Evolutionary conservation across 1,140 invertebrate species (phyloP).

Genomic region (Drosophila nigromelanica): DNA sequence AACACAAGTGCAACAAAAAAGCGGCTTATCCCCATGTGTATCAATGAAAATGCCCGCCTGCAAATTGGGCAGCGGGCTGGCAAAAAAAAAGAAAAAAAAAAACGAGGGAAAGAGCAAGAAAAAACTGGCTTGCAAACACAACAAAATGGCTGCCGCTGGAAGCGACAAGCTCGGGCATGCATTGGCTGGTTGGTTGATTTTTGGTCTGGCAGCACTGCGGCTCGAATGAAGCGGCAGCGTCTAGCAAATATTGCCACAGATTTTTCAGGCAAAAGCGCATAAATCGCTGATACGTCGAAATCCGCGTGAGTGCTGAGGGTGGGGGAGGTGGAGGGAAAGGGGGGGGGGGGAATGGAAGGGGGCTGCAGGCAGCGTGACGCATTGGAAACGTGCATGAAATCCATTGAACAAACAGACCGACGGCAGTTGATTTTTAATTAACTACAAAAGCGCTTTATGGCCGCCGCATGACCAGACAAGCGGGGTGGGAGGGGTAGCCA

Average conservation of each 20-base stretch:
- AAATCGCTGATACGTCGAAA: conserved; percentile 79
- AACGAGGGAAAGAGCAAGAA: conserved; percentile 11
- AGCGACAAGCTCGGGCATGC: conserved; percentile 45
- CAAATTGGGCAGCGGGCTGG: conserved; percentile 19
- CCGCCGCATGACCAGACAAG: conserved; percentile 44
- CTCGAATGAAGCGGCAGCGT: conserved; percentile 3
- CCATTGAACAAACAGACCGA: conserved; percentile 83
- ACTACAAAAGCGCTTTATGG: conserved; percentile 81
- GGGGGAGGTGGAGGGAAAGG: neutral
- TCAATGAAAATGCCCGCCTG: conserved; percentile 47
- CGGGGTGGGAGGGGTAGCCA: neutral
- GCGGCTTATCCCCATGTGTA: conserved; percentile 11
- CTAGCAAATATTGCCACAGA: conserved; percentile 75
- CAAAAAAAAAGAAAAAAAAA: no score
- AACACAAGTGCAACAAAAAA: conserved; percentile 51
- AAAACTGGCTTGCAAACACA: conserved; percentile 45
- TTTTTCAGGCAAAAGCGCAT: conserved; percentile 81
- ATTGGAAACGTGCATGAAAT: conserved; percentile 81
- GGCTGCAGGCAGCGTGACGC: conserved; percentile 8
- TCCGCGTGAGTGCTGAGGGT: conserved; percentile 18
- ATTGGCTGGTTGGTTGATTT: neutral
- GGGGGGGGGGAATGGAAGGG: neutral
- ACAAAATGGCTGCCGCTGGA: conserved; percentile 48
- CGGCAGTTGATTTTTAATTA: conserved; percentile 84
- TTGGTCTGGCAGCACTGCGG: conserved; percentile 1